phyloP scores from a whole-genome alignment of 2,888 invertebrate genomes.

The Yponomeuta cagnagella region DNA sequence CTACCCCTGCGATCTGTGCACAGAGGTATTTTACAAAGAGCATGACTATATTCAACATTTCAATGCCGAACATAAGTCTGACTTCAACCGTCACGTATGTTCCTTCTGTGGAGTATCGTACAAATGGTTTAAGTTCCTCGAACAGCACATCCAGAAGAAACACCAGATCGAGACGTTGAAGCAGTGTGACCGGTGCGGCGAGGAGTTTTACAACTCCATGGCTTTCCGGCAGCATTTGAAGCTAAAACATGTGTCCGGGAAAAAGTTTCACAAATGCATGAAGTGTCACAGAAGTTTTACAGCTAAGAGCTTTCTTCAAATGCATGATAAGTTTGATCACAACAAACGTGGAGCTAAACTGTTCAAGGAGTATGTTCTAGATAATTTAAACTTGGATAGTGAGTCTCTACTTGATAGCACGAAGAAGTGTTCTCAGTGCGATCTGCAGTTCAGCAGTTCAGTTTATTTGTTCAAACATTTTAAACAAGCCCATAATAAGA shows the following conservation, averaged over 20 bases:
- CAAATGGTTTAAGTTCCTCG: conserved; percentile 15
- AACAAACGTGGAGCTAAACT: neutral
- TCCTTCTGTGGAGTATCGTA: conserved; percentile 7
- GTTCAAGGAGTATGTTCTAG: neutral
- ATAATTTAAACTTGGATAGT: neutral
- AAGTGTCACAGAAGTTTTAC: conserved; percentile 14
- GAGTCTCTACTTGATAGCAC: neutral
- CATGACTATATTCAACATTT: conserved; percentile 11
- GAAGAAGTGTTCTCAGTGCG: conserved; percentile 1
- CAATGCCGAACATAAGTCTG: conserved; percentile 10
- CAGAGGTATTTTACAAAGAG: conserved; percentile 3
- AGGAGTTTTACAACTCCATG: conserved; percentile 13
- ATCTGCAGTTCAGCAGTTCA: conserved; percentile 4
- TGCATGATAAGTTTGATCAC: conserved; percentile 14
- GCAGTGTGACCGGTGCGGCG: conserved; percentile 9
- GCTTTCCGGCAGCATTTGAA: conserved; percentile 3
- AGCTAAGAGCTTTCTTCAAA: neutral
- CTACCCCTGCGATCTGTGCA: conserved; percentile 4
- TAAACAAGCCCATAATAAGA: conserved; percentile 7
- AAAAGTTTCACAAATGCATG: conserved; percentile 11
- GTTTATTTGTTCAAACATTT: conserved; percentile 12
- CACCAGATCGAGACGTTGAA: conserved; percentile 8
- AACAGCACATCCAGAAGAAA: conserved; percentile 10
- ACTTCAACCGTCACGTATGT: conserved; percentile 11
- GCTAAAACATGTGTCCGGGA: conserved; percentile 1